phyloP scores from a whole-genome alignment of 2,888 invertebrate species.

The Dioctria rufipes region DNA sequence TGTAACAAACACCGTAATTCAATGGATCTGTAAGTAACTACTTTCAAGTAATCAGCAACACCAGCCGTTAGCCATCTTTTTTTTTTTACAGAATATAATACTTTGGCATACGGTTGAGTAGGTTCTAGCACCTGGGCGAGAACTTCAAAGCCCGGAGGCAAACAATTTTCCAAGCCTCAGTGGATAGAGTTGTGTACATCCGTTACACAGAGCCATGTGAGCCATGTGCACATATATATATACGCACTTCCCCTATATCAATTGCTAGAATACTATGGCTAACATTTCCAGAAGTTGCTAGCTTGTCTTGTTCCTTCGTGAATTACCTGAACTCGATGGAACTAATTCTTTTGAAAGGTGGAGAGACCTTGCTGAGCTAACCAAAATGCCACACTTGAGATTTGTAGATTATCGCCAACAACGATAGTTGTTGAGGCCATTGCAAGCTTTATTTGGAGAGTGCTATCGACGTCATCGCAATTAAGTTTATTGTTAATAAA shows the following conservation, averaged over 20 bases:
- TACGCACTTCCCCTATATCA: constrained; percentile 23
- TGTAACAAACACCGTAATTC: too few species aligned
- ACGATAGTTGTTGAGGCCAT: constrained; percentile 9
- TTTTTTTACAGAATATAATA: too few species aligned
- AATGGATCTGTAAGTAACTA: too few species aligned
- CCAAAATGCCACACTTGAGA: constrained; percentile 13
- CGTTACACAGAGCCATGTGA: constrained; percentile 13
- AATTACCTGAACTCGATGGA: constrained; percentile 6
- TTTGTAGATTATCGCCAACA: constrained; percentile 22
- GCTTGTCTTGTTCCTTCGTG: background rate
- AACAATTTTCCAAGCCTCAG: constrained; percentile 43
- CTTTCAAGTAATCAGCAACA: too few species aligned
- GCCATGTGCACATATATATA: background rate
- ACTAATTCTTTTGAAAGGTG: constrained; percentile 37
- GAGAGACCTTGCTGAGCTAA: constrained; percentile 22
- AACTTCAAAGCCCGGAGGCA: constrained; percentile 38
- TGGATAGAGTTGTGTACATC: constrained; percentile 5
- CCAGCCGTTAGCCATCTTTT: too few species aligned
- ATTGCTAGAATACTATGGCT: constrained; percentile 24
- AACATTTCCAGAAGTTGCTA: background rate
- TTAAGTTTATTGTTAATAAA: constrained; percentile 39
- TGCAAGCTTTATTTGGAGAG: background rate
- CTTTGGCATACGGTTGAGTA: background rate
- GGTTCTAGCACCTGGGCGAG: background rate
- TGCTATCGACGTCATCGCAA: constrained; percentile 23